Evolutionary conservation across 2,797 vertebrate genomes (phyloP), one percentile per base, ranked within the genome.

Genomic region (Gobio occitaniae): DNA sequence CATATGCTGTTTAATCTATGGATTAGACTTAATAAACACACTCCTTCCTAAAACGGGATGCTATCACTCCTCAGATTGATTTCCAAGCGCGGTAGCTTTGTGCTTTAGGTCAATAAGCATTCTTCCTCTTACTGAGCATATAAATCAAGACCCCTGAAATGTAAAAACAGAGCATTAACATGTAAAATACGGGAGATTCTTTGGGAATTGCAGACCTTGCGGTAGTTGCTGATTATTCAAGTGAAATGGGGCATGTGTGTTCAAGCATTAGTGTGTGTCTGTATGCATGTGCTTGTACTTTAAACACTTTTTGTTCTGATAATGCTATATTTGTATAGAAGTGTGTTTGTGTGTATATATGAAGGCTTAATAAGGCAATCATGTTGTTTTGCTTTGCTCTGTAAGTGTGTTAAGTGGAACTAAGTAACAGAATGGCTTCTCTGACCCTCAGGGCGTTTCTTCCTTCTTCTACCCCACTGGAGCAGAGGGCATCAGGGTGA

Each of bases 401-500:
- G 29, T 84, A 71, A 79, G 75, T 86, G 84, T 81, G 75, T 54
- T 68, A 68, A 78, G 52, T 70, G 75, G 75, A 78, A 78, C 65
- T 78, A 63, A 71, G 66, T 84, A 84, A 70, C 83, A 84, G 75
- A 82, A 82, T 75, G 21, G 47, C 76, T 78, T 82, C 29, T 54
- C 63, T 80, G 63, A 77, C 69, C 84, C 79, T 76, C 36, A 47
- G 70, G 88, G 76, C 84, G 80, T 81, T 80, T 78, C 88, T 87
- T 84, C 65, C 72, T 80, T 21, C 52, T 84, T 83, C 82, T 86
- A 65, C 52, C 79, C 66, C 86, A 70, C 44, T 66, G 52, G 65
- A 85, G 76, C 32, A 88, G 83, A 66, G 81, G 70, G 59, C 78
- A 79, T 85, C n/a, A 47, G 81, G 78, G 84, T 86, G 75, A 84